Evolutionary conservation across 2,797 vertebrate genomes (phyloP), one percentile per base, ranked within the genome.

Genomic region (Basileuterus tristriatus): DNA sequence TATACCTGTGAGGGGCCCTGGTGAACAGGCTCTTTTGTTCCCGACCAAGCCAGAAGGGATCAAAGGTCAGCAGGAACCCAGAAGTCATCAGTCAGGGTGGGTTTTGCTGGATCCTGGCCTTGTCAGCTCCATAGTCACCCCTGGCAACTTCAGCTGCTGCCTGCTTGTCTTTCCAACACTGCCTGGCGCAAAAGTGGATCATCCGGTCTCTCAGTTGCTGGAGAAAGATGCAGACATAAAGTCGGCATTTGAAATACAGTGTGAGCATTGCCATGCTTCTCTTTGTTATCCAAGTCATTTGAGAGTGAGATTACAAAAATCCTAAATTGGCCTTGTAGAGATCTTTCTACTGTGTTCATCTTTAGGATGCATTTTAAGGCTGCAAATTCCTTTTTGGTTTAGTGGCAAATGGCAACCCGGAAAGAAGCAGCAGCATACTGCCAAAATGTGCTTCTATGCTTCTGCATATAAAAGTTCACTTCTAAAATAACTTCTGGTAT

Each of bases 21-120:
- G 94, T 96, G 96, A 98, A 98, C 97, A 58, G 96, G 91, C 94
- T 98, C 97, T 97, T 98, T 98, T 98, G 95, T 98, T 98, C 97
- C 95, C 39, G 6, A 94, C 97, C 96, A 96, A 96, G 97, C 96
- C 96, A 95, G 95, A 93, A 95, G 93, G 98, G 98, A 98, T 98
- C 98, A 98, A 97, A 98, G 98, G 98, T 98, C 98, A 97, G 41
- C 89, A 71, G 97, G 97, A 98, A 97, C 98, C 98, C 97, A 98
- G 98, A 99, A 98, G 98, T 98, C 98, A 98, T 99, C 98, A 98
- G 98, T 98, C 98, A 98, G 97, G 81, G 81, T 32, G 83, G 98
- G 98, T 98, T 98, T 98, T 98, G 97, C 98, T 96, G 89, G 96
- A 97, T 98, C 97, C 97, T 39, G 80, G 94, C 97, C 93, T 97